Evolutionary conservation across 2,888 invertebrate genomes (phyloP).

Genomic region (Stramonita haemastoma): DNA sequence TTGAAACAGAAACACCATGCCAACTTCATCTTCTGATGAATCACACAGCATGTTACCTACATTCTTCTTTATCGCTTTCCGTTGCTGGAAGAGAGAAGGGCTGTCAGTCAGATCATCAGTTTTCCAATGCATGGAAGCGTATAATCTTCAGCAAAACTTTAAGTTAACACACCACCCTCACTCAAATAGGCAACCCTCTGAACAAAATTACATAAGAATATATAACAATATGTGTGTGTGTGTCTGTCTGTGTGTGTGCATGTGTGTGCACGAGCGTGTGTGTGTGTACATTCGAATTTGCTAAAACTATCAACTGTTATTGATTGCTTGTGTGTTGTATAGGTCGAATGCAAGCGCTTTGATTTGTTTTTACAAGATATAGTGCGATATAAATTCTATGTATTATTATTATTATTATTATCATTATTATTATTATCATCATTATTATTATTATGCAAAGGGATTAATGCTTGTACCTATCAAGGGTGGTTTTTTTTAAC

Average conservation of each 20-base stretch:
- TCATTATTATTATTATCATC: too few species aligned
- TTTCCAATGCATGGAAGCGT: too few species aligned
- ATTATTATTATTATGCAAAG: too few species aligned
- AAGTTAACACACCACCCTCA: too few species aligned
- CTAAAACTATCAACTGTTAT: too few species aligned
- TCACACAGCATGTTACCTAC: conserved; percentile 34
- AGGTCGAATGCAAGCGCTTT: too few species aligned
- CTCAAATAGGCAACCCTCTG: not conserved
- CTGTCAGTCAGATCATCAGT: not conserved
- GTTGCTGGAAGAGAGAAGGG: conserved; percentile 32
- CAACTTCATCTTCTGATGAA: not conserved
- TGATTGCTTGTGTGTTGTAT: conserved; percentile 2
- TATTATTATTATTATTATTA: too few species aligned
- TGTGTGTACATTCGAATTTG: conserved; percentile 14
- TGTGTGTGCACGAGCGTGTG: not conserved
- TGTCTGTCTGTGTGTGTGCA: conserved; percentile 15
- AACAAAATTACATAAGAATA: not conserved
- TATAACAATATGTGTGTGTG: not conserved
- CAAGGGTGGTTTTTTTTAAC: too few species aligned
- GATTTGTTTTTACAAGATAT: too few species aligned
- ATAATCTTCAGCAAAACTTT: too few species aligned
- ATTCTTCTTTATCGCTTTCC: conserved; percentile 26
- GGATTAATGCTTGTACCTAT: too few species aligned
- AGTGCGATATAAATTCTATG: too few species aligned
- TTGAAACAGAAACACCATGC: not conserved